Percentiles rank a stretch among this genome's conserved stretches.
Evolutionary conservation across 2,888 invertebrate genomes (phyloP).

Genomic region (Agrochola macilenta): DNA sequence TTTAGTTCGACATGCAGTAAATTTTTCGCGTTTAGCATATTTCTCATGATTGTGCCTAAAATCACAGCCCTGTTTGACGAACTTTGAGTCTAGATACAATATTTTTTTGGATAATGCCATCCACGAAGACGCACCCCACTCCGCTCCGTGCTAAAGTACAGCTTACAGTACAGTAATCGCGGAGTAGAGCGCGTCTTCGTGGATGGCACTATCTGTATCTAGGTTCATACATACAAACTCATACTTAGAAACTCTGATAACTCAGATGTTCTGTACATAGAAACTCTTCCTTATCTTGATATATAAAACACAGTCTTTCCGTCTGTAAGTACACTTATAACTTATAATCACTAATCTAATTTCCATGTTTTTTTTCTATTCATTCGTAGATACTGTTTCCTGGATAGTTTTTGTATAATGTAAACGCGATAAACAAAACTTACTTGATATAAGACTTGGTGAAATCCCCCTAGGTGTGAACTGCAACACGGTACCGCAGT

Average conservation of each 20-base stretch:
- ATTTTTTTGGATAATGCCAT: too few relatives aligned
- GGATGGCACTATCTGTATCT: too few relatives aligned
- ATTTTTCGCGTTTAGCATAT: too few relatives aligned
- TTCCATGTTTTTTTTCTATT: background rate
- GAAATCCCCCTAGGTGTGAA: constrained; percentile 94
- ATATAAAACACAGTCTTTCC: background rate
- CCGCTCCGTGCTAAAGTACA: too few relatives aligned
- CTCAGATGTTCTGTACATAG: too few relatives aligned
- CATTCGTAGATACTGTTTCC: background rate
- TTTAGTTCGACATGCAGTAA: background rate
- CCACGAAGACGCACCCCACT: too few relatives aligned
- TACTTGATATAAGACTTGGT: constrained; percentile 95
- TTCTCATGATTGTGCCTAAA: background rate
- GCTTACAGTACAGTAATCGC: too few relatives aligned
- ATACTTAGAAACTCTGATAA: too few relatives aligned
- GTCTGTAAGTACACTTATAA: background rate
- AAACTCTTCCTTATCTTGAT: background rate
- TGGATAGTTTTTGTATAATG: background rate
- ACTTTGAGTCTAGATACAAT: background rate
- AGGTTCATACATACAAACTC: too few relatives aligned
- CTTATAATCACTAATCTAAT: background rate
- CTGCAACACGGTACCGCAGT: constrained; percentile 94
- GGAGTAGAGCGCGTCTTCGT: too few relatives aligned
- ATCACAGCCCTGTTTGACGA: background rate
- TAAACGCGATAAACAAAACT: constrained; percentile 70